phyloP scores from a whole-genome alignment of 2,888 invertebrate genomes.

The Tromatobia lineatoria region DNA sequence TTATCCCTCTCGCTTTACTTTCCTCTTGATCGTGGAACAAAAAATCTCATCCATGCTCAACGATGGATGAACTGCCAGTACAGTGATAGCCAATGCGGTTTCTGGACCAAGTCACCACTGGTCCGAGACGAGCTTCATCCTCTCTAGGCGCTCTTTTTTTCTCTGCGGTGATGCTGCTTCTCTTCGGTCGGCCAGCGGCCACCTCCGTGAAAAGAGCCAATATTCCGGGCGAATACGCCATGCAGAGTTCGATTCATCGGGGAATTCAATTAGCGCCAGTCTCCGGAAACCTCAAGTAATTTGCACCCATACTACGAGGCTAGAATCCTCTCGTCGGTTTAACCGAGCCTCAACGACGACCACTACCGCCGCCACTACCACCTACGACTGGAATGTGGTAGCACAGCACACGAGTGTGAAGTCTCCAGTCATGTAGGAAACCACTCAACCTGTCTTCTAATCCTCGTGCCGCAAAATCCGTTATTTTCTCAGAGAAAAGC shows the following conservation, averaged over 20 bases:
- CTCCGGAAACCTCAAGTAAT: conserved; percentile 84
- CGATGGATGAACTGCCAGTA: conserved; percentile 9
- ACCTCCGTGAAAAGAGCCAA: conserved; percentile 80
- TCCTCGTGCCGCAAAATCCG: background rate
- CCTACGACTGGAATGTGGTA: conserved; percentile 10
- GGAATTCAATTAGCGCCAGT: conserved; percentile 84
- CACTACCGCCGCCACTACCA: conserved; percentile 6
- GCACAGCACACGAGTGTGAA: conserved; percentile 5
- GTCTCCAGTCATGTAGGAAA: background rate
- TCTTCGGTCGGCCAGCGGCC: conserved; percentile 46
- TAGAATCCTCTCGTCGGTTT: conserved; percentile 20
- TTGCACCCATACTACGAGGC: conserved; percentile 70
- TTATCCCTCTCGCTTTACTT: conserved; percentile 3
- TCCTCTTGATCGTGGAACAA: background rate
- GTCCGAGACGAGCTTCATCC: conserved; percentile 12
- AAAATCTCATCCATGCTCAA: conserved; percentile 31
- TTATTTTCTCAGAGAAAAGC: background rate
- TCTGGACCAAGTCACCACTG: conserved; percentile 33
- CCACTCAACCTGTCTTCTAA: conserved; percentile 12
- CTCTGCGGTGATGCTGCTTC: conserved; percentile 39
- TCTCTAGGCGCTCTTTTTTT: conserved; percentile 1
- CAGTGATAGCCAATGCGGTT: conserved; percentile 28
- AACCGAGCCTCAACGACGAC: conserved; percentile 25
- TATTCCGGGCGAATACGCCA: conserved; percentile 77
- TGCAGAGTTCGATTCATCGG: conserved; percentile 82